Percentiles rank a stretch among this genome's conserved stretches.
phyloP scores from a whole-genome alignment of 2,113 vertebrate species.

The Bos javanicus region DNA sequence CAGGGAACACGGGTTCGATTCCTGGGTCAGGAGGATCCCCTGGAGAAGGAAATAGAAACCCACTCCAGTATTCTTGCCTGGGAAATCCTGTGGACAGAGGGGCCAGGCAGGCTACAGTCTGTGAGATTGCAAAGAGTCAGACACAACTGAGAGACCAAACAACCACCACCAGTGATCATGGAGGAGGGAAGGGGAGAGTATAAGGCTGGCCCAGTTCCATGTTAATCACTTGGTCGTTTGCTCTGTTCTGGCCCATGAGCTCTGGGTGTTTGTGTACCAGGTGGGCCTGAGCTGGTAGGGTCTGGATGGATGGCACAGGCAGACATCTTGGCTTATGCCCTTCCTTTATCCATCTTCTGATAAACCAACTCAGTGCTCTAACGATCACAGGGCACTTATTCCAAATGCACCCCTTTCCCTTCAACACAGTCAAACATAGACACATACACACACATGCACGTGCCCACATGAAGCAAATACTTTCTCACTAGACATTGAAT shows the following conservation, averaged over 20 bases:
- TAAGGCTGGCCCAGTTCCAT: neutral
- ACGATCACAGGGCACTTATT: neutral
- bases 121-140: neutral
- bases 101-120: neutral
- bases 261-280: neutral
- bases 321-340: neutral
- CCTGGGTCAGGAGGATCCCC: neutral
- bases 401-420: neutral
- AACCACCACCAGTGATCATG: neutral
- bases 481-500: neutral
- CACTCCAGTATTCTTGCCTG: neutral
- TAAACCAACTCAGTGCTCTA: neutral
- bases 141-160: neutral
- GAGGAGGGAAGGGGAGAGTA: neutral
- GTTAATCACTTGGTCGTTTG: neutral
- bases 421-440: neutral
- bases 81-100: neutral
- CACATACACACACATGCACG: neutral
- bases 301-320: neutral
- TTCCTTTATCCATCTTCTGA: neutral
- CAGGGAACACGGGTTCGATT: fast-evolving
- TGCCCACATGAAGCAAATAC: neutral
- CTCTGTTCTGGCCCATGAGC: neutral
- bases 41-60: neutral
- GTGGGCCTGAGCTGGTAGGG: neutral